Evolutionary conservation across 2,888 invertebrate genomes (phyloP), one percentile per base, ranked within the genome.

Genomic region (Heterodera filipjevi): DNA sequence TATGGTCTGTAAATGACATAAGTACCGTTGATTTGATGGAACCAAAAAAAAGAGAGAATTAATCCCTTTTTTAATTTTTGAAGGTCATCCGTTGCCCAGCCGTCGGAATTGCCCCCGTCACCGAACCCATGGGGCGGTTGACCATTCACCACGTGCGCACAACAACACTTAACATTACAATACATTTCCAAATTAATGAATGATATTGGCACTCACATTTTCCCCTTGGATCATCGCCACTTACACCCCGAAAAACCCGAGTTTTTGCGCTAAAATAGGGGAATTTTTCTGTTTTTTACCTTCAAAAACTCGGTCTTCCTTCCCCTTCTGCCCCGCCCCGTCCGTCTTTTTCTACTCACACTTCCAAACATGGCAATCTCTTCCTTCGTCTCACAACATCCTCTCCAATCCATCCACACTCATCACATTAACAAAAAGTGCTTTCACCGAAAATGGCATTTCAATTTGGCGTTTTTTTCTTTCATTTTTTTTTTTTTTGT

Each of bases 61-160:
- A 70, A 70, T 70, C 27, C 22, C 19, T 27, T 70, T 49, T 71
- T 71, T 27, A 19, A 30, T 27, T 86, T 93, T 93, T 85, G 93
- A 97, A 10, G 97, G 92, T 95, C 96, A 89, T 94, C 95, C 89
- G 94, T 98, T 90, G 98, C 98, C 87, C 96, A 97, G 91, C 95
- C 96, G 81, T 95, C 95, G 84, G 97, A 98, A 92, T 92, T 98
- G 91, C 97, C 97, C 89, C 97, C 97, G 66, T 96, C 96, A 89
- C 97, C 97, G 86, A 96, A 96, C 91, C 95, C 95, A 90, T 98
- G 97, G 98, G 59, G 59, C 59, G 49, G 49, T 49, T 1, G 49
- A 49, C 39, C 0, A 12, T 39, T 12, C 49, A 49, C 49, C 16
- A 49, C 16, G 49, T 19, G n/a, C n/a, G n/a, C n/a, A n/a, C n/a